phyloP scores from a whole-genome alignment of 1,140 invertebrate genomes.

The Paraescarpia echinospica region DNA sequence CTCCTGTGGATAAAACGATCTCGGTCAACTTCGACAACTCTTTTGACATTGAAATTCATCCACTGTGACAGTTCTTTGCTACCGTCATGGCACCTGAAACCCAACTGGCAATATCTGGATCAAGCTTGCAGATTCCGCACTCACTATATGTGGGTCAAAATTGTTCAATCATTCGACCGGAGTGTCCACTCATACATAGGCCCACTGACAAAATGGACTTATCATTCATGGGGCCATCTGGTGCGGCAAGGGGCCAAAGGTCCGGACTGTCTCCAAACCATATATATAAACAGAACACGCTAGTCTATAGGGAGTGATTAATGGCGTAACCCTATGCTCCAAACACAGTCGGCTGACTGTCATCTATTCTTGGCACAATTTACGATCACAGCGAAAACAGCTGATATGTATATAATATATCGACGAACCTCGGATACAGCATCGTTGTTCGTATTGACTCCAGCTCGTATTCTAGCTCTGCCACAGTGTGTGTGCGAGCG shows the following conservation, averaged over 20 bases:
- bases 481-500: not conserved
- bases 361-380: not conserved
- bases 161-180: not conserved
- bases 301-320: no score
- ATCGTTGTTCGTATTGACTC: not conserved
- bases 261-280: not conserved
- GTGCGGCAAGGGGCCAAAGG: not conserved
- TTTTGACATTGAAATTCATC: no score
- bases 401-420: not conserved
- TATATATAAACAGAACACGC: no score
- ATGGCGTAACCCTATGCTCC: not conserved
- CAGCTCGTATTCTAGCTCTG: no score
- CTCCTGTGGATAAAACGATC: no score
- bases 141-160: not conserved
- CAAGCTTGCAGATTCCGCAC: not conserved
- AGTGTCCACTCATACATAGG: not conserved
- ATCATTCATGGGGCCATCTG: not conserved
- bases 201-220: not conserved
- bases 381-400: not conserved
- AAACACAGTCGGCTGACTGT: not conserved
- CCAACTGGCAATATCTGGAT: not conserved
- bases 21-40: no score
- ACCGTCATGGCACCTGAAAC: not conserved
- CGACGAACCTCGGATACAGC: not conserved
- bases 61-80: no score